Percentiles rank a stretch among this genome's conserved stretches.
These are phyloP conservation scores for Epinephelus fuscoguttatus DNA, from an alignment of 2,113 vertebrate genomes.

Conservation along the genomic window DNA sequence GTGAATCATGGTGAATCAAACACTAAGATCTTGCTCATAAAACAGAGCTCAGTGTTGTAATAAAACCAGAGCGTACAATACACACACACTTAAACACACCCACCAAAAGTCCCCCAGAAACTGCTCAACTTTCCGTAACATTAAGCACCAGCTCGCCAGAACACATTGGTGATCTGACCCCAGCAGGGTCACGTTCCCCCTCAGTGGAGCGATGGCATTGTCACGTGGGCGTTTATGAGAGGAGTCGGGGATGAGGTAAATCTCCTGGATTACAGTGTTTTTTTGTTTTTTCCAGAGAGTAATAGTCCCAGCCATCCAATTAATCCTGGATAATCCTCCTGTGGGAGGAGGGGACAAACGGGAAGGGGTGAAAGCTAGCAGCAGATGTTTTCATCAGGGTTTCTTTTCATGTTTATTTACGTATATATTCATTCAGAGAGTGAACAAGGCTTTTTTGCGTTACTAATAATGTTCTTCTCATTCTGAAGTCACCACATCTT, in stretches of 20 bases:
- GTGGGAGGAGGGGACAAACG: neutral
- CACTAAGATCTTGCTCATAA: neutral
- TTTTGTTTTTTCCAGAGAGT: slow-evolving; percentile 68
- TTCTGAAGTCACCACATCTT: slow-evolving; percentile 20
- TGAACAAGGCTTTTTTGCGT: neutral
- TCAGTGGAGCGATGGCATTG: slow-evolving; percentile 55
- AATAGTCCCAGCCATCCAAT: slow-evolving; percentile 70
- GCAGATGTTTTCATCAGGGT: slow-evolving; percentile 57
- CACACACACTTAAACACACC: slow-evolving; percentile 4
- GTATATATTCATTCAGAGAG: slow-evolving; percentile 26
- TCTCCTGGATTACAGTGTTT: slow-evolving; percentile 67
- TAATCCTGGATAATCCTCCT: slow-evolving; percentile 81
- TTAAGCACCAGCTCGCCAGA: neutral
- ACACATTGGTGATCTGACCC: slow-evolving; percentile 29
- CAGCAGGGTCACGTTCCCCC: slow-evolving; percentile 25
- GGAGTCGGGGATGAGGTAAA: slow-evolving; percentile 65
- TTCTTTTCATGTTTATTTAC: slow-evolving; percentile 51
- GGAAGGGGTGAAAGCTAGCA: slow-evolving; percentile 27
- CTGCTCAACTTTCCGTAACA: slow-evolving; percentile 18
- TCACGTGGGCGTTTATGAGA: slow-evolving; percentile 63
- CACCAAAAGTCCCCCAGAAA: slow-evolving; percentile 41
- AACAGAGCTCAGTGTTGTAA: neutral
- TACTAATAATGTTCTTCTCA: neutral
- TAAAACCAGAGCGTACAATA: neutral
- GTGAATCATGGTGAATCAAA: neutral